These are phyloP conservation scores for Xiphydria camelus DNA, from an alignment of 2,888 invertebrate genomes.

Conservation along the genomic window DNA sequence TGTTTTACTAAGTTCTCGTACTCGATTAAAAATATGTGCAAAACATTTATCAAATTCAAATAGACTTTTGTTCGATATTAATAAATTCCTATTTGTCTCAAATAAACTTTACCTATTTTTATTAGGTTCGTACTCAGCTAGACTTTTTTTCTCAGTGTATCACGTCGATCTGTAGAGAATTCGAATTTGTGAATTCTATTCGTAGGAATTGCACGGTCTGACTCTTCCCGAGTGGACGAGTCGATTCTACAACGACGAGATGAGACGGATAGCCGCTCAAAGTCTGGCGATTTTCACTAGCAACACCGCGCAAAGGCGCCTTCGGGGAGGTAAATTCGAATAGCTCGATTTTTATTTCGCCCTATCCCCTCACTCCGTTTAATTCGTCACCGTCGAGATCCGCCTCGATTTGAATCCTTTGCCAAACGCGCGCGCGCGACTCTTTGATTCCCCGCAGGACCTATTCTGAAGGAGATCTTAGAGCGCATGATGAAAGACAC, in stretches of 20 bases:
- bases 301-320: slow-evolving; percentile 69
- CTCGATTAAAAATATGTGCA: too few species aligned
- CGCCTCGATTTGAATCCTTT: too few species aligned
- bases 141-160: too few species aligned
- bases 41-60: too few species aligned
- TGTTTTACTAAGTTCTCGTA: too few species aligned
- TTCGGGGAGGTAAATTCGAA: slow-evolving; percentile 70
- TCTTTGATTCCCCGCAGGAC: too few species aligned
- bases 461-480: slow-evolving; percentile 71
- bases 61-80: too few species aligned
- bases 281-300: slow-evolving; percentile 74
- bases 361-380: slow-evolving; percentile 17
- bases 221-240: slow-evolving; percentile 77
- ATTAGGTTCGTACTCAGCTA: too few species aligned
- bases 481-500: slow-evolving; percentile 64
- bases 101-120: too few species aligned
- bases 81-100: too few species aligned
- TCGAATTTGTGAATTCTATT: neutral
- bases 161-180: neutral
- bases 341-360: too few species aligned
- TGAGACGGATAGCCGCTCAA: slow-evolving; percentile 69
- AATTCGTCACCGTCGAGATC: neutral
- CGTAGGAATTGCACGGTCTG: slow-evolving; percentile 65
- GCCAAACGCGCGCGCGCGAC: too few species aligned
- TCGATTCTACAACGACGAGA: slow-evolving; percentile 69